Evolutionary conservation across 2,888 invertebrate species (phyloP).

Genomic region (Dolichomitus sp.): DNA sequence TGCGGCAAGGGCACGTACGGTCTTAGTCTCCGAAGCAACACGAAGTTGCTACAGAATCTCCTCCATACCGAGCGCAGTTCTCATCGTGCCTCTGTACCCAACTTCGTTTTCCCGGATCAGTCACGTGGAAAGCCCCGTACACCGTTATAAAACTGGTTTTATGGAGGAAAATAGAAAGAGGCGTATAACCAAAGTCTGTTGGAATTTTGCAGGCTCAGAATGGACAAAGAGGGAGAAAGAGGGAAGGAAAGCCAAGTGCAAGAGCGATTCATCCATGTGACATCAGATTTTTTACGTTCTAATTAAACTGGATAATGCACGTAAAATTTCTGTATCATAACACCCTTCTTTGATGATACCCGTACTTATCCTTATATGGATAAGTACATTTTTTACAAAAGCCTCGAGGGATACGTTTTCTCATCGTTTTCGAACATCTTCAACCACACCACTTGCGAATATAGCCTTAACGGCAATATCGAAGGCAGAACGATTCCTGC

Average conservation of each 20-base stretch:
- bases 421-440: not conserved
- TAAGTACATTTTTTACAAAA: conserved; percentile 1
- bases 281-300: conserved; percentile 26
- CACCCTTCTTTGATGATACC: not conserved
- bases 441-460: not conserved
- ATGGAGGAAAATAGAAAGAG: conserved; percentile 10
- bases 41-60: conserved; percentile 34
- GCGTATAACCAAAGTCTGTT: conserved; percentile 16
- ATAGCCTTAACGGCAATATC: conserved; percentile 9
- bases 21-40: conserved; percentile 55
- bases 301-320: conserved; percentile 32
- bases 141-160: conserved; percentile 42
- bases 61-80: conserved; percentile 4
- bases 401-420: not conserved
- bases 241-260: not conserved
- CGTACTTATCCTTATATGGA: not conserved
- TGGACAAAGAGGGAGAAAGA: not conserved
- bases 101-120: conserved; percentile 6
- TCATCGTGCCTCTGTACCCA: conserved; percentile 6
- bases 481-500: conserved; percentile 9
- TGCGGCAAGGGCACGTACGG: conserved; percentile 42
- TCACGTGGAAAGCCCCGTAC: conserved; percentile 17
- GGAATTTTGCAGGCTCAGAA: not conserved
- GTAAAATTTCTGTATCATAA: conserved; percentile 6
- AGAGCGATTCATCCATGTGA: conserved; percentile 10